A percentile compares a stretch with the other conserved stretches of the same genome.
Evolutionary conservation across 2,888 invertebrate genomes (phyloP).

Genomic region (Carpatolechia fugitivella): DNA sequence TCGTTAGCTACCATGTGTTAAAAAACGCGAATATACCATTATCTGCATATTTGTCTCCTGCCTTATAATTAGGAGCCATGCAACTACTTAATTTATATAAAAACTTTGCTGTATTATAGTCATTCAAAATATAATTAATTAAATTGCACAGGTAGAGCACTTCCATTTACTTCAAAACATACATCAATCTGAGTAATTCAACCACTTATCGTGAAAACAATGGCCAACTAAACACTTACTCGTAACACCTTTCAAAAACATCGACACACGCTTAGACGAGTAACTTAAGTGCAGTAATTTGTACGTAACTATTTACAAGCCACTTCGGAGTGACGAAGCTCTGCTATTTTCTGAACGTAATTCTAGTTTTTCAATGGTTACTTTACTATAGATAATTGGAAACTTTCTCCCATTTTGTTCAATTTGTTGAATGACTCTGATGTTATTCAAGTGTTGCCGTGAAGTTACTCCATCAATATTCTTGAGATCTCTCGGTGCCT

Average conservation of each 20-base stretch:
- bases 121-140: background rate
- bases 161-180: slow-evolving; percentile 61
- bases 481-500: background rate
- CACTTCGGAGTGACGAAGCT: slow-evolving; percentile 1
- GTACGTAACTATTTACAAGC: slow-evolving; percentile 13
- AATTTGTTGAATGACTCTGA: slow-evolving; percentile 24
- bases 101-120: no score
- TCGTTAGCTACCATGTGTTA: slow-evolving; percentile 11
- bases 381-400: slow-evolving; percentile 25
- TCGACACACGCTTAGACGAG: background rate
- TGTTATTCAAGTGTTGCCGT: slow-evolving; percentile 9
- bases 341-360: slow-evolving; percentile 1
- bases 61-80: background rate
- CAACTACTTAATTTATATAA: no score
- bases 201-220: slow-evolving; percentile 64
- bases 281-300: slow-evolving; percentile 7
- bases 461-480: background rate
- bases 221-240: slow-evolving; percentile 57
- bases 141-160: no score
- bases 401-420: slow-evolving; percentile 32
- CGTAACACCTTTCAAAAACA: slow-evolving; percentile 18
- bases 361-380: slow-evolving; percentile 1
- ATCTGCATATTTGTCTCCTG: background rate
- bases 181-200: slow-evolving; percentile 62
- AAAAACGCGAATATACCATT: background rate